Evolutionary conservation across 2,113 vertebrate genomes (phyloP), one percentile per base, ranked within the genome.

Genomic region (Perognathus longimembris): DNA sequence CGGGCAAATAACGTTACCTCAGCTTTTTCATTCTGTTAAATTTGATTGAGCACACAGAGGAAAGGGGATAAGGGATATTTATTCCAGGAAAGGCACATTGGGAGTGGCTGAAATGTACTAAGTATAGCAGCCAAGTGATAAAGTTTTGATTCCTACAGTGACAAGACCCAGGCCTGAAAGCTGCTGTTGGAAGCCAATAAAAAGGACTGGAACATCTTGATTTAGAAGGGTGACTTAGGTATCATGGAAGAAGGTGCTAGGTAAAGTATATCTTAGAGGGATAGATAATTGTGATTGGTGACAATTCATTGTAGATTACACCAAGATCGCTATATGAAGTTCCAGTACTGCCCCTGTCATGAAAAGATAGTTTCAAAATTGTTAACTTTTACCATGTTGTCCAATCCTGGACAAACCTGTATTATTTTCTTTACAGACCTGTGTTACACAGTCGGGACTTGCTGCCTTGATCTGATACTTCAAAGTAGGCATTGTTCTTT

Each of bases 81-180:
- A 77, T 91, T 92, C 61, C 67, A 86, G 87, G 66, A 91, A 94
- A 92, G 73, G 45, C 91, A 76, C 77, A 77, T 76, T 57, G 61
- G 79, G 38, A 92, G 34, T 10, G 89, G 89, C 57, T 80, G 84
- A 89, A 95, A 92, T 67, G 57, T 61, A 67, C 75, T 89, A 94
- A 95, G 93, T 86, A 81, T 83, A 95, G 89, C 89, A 89, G 73
- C 77, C 57, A 89, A 85, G 79, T 91, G 93, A 89, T 89, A 95
- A 88, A 86, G 84, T 91, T 91, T 92, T 83, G 80, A 71, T 87
- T 95, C 91, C 73, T 82, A 69, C 93, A 94, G 83, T 89, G 89
- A 63, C 57, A 64, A 89, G 36, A 70, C 34, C 70, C 34, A 87
- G 73, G n/a, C 61, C 69, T 89, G 79, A 88, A 77, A 94, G n/a